These are phyloP conservation scores for Azorinus chamasolen DNA, from an alignment of 2,888 invertebrate species.

Conservation along the genomic window DNA sequence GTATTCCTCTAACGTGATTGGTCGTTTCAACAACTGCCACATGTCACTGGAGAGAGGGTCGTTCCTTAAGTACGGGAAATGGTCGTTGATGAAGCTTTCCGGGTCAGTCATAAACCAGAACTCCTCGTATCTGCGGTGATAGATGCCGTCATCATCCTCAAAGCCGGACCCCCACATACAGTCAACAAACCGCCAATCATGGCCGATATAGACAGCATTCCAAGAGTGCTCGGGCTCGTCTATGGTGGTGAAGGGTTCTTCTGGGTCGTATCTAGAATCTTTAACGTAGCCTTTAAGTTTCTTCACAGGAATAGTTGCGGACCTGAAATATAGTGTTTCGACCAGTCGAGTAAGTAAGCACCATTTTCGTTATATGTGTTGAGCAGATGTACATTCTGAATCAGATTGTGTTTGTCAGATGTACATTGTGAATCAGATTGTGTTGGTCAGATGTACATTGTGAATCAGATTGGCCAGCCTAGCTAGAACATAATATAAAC, in stretches of 20 bases:
- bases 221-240: conserved; percentile 67
- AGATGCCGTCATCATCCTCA: conserved; percentile 57
- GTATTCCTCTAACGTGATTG: conserved; percentile 60
- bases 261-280: conserved; percentile 58
- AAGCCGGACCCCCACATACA: conserved; percentile 68
- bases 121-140: conserved; percentile 57
- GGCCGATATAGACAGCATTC: conserved; percentile 64
- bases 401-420: no score
- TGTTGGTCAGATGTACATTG: no score
- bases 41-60: conserved; percentile 61
- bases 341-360: neutral
- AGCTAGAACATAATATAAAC: no score
- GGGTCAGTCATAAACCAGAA: conserved; percentile 71
- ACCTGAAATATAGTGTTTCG: conserved; percentile 29
- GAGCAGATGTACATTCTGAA: no score
- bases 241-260: conserved; percentile 52
- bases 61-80: conserved; percentile 63
- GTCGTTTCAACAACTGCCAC: conserved; percentile 63
- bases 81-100: conserved; percentile 65
- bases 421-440: no score
- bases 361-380: no score
- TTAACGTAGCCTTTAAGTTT: conserved; percentile 65
- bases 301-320: conserved; percentile 56
- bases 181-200: conserved; percentile 69
- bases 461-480: no score